These are phyloP conservation scores for Heterodera filipjevi DNA, from an alignment of 2,888 invertebrate species.

Conservation along the genomic window DNA sequence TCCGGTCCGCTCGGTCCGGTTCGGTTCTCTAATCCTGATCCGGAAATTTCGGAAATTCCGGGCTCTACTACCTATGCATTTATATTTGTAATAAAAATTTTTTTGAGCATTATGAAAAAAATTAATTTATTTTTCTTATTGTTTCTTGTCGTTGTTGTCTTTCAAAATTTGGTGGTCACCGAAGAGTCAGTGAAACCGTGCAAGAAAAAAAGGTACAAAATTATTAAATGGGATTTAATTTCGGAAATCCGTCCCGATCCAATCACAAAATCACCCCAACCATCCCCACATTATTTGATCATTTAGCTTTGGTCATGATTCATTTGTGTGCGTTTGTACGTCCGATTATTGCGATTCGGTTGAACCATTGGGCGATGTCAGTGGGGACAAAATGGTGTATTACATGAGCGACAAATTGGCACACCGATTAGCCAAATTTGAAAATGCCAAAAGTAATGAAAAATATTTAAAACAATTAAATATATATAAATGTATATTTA, in stretches of 20 bases:
- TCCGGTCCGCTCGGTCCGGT: no score
- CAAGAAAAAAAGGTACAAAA: constrained; percentile 21
- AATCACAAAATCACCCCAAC: no score
- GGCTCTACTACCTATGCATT: no score
- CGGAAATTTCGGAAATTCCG: no score
- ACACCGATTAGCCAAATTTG: constrained; percentile 20
- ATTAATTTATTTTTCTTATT: neutral
- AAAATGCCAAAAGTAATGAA: neutral
- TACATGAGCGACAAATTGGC: constrained; percentile 27
- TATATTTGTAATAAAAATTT: no score
- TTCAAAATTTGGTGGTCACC: neutral
- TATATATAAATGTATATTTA: no score
- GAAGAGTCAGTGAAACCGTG: neutral
- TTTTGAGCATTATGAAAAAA: neutral
- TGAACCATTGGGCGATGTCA: constrained; percentile 15
- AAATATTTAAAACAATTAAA: neutral
- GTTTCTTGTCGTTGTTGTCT: neutral
- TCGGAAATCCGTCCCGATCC: no score
- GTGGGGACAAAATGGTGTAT: constrained; percentile 27
- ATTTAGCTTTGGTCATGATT: constrained; percentile 24
- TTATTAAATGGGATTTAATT: neutral
- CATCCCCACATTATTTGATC: constrained; percentile 20
- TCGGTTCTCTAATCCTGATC: no score
- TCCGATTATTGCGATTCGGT: constrained; percentile 20
- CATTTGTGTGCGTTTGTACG: constrained; percentile 30